Evolutionary conservation across 2,888 invertebrate genomes (phyloP).

Genomic region (Cosmia trapezina): DNA sequence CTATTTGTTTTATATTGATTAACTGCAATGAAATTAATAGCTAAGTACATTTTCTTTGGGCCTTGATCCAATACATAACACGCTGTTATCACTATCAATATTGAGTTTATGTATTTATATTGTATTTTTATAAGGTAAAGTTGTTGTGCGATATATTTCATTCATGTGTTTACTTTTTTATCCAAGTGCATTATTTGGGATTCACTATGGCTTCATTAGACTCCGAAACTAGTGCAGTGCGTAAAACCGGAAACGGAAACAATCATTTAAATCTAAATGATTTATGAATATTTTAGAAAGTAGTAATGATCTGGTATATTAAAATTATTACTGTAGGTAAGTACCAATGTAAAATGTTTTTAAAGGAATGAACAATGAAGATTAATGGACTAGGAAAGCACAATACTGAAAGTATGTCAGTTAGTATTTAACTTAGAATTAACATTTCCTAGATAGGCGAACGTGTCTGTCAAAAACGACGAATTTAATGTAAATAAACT

Average conservation of each 20-base stretch:
- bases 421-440: constrained; percentile 24
- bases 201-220: neutral
- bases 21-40: neutral
- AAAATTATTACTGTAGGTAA: too few species aligned
- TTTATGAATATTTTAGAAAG: neutral
- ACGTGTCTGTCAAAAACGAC: neutral
- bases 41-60: neutral
- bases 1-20: neutral
- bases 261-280: neutral
- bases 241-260: neutral
- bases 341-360: neutral
- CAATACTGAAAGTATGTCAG: neutral
- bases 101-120: constrained; percentile 7
- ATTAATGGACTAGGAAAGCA: constrained; percentile 15
- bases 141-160: constrained; percentile 2
- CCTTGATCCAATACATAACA: constrained; percentile 30
- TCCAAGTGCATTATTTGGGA: neutral
- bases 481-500: constrained; percentile 9
- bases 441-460: constrained; percentile 21
- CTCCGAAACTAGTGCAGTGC: neutral
- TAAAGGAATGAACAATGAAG: neutral
- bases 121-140: neutral
- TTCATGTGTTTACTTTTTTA: neutral
- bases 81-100: constrained; percentile 10
- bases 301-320: neutral